Percentiles rank a stretch among this genome's conserved stretches.
Evolutionary conservation across 2,888 invertebrate genomes (phyloP).

Genomic region (Podabrus alpinus): DNA sequence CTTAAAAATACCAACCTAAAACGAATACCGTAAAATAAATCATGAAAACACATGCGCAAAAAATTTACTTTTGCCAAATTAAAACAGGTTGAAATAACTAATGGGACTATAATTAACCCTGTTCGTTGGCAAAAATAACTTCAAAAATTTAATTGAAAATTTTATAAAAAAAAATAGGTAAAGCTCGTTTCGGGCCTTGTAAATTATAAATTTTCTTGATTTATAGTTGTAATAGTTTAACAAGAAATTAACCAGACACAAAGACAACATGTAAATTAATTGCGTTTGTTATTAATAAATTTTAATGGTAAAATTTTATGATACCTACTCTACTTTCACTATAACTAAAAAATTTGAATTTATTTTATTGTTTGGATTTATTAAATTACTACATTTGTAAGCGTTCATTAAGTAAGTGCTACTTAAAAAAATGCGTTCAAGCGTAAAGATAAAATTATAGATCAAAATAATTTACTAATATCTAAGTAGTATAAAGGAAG

Average conservation of each 20-base stretch:
- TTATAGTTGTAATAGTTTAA: neutral
- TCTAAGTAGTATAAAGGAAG: neutral
- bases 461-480: neutral
- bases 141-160: slow-evolving; percentile 8
- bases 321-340: neutral
- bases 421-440: neutral
- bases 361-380: neutral
- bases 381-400: neutral
- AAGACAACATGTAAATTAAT: neutral
- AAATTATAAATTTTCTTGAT: neutral
- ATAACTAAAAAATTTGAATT: neutral
- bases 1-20: neutral
- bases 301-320: neutral
- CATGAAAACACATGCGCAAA: neutral
- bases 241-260: neutral
- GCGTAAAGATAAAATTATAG: neutral
- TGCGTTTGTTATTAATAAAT: neutral
- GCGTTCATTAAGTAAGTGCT: neutral
- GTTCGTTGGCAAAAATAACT: slow-evolving; percentile 10
- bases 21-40: neutral
- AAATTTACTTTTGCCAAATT: neutral
- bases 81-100: slow-evolving; percentile 3
- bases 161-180: neutral
- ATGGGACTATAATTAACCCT: slow-evolving; percentile 13
- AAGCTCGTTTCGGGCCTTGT: neutral